Percentiles rank a stretch among this genome's conserved stretches.
Conservation (phyloP, 2,888 invertebrate genomes). For the Cryptocephalus moraei region DNA sequence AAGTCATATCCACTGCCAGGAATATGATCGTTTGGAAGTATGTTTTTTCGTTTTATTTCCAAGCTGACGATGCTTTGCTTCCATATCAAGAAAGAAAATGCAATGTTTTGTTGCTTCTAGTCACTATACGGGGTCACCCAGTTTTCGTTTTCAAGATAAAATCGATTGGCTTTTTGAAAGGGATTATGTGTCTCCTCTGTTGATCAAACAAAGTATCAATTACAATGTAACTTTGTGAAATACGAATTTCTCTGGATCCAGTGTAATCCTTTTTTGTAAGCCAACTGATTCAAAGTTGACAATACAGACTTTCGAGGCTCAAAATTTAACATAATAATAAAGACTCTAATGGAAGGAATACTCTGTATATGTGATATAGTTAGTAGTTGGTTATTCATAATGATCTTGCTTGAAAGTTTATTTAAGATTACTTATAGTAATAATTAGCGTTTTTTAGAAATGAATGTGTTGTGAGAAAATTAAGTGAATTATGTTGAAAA, state of each 20-base stretch:
- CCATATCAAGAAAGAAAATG: constrained; percentile 16
- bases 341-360: constrained; percentile 25
- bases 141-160: not conserved
- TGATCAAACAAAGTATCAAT: no score
- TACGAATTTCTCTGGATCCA: not conserved
- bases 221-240: not conserved
- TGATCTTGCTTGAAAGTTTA: no score
- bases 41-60: not conserved
- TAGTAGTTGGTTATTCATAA: constrained; percentile 17
- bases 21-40: not conserved
- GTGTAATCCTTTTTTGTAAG: not conserved
- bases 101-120: constrained; percentile 24
- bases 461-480: no score
- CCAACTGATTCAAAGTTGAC: constrained; percentile 17
- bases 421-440: no score
- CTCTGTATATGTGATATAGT: constrained; percentile 32
- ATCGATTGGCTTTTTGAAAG: not conserved
- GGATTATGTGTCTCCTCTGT: not conserved
- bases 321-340: constrained; percentile 12
- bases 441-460: no score
- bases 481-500: no score
- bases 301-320: constrained; percentile 25
- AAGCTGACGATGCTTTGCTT: constrained; percentile 20
- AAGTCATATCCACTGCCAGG: constrained; percentile 11
- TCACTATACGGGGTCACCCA: constrained; percentile 21